Evolutionary conservation across 1,140 invertebrate species (phyloP), one percentile per base, ranked within the genome.

Genomic region (Pygmarrhopalites habei): DNA sequence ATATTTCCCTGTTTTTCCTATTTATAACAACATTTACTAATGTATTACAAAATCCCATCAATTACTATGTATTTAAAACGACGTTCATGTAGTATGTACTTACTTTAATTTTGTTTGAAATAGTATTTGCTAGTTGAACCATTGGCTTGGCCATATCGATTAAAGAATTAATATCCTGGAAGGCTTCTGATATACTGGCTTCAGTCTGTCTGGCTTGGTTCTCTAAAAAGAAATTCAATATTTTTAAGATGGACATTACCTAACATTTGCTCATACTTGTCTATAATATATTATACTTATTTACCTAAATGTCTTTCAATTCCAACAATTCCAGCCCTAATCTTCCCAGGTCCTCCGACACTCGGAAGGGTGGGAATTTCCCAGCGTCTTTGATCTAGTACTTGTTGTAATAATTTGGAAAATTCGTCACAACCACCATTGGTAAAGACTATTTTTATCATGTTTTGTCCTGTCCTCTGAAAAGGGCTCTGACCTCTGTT

Each of bases 121-220:
- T 97, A 62, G 81, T 89, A 75, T 92, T 92, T 0, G 93, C 92
- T 67, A 98, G 79, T 2, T 80, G 76, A 21, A 98, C 95, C 95
- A 98, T 99, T 66, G 98, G 94, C 79, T 96, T 92, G 3, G 95
- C 94, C 84, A 93, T 94, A 60, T 83, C 84, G 87, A 99, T 98
- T 0, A 99, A 79, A 73, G 92, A 91, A 72, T 81, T 89, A 21
- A 98, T 81, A 80, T 99, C 96, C 79, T 98, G 86, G 79, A 99
- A 99, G 19, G 95, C 95, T 65, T 87, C 79, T 26, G 82, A 86
- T 70, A 99, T 98, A 75, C 87, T 92, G 72, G 89, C 83, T 77
- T 96, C 90, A 0, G 91, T 95, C 25, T 86, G 86, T 75, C 89
- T 87, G 43, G 95, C 87, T 73, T 92, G 88, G 72, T 92, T 87